A percentile compares a stretch with the other conserved stretches of the same genome.
Evolutionary conservation across 2,113 vertebrate genomes (phyloP).

Genomic region (Cololabis saira): DNA sequence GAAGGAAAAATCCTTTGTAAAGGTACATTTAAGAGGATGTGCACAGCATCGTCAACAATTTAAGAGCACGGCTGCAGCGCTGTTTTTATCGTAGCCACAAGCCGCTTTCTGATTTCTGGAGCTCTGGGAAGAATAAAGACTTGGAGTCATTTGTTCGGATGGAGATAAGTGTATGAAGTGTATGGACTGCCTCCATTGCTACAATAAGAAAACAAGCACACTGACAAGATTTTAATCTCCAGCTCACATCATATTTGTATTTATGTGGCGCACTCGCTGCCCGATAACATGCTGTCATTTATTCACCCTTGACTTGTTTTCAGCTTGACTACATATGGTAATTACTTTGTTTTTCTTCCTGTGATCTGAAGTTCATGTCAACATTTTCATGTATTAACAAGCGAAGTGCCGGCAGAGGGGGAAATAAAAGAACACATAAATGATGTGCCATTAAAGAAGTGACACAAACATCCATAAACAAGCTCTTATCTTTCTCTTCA

Average conservation of each 20-base stretch:
- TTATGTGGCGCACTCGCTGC: conserved; percentile 16
- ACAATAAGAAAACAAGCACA: not conserved
- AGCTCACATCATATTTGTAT: not conserved
- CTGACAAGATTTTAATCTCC: too few species aligned
- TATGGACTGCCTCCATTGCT: conserved; percentile 21
- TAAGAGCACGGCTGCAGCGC: not conserved
- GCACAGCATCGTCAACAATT: not conserved
- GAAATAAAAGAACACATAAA: conserved; percentile 20
- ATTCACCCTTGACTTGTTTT: conserved; percentile 42
- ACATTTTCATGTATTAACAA: conserved; percentile 61
- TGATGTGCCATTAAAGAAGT: conserved; percentile 31
- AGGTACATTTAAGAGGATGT: not conserved
- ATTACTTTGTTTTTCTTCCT: conserved; percentile 62
- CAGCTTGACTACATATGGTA: conserved; percentile 46
- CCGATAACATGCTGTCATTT: conserved; percentile 41
- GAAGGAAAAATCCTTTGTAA: conserved; percentile 5
- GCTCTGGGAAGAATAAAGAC: conserved; percentile 12
- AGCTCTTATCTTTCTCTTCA: conserved; percentile 11
- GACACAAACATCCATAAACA: conserved; percentile 37
- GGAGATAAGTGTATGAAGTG: too few species aligned
- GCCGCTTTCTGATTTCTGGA: conserved; percentile 14
- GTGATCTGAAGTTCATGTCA: conserved; percentile 36
- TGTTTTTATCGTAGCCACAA: too few species aligned
- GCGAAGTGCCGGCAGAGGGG: conserved; percentile 31
- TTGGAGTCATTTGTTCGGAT: too few species aligned